Evolutionary conservation across 2,797 vertebrate species (phyloP), one percentile per base, ranked within the genome.

Genomic region (Streptopelia turtur): DNA sequence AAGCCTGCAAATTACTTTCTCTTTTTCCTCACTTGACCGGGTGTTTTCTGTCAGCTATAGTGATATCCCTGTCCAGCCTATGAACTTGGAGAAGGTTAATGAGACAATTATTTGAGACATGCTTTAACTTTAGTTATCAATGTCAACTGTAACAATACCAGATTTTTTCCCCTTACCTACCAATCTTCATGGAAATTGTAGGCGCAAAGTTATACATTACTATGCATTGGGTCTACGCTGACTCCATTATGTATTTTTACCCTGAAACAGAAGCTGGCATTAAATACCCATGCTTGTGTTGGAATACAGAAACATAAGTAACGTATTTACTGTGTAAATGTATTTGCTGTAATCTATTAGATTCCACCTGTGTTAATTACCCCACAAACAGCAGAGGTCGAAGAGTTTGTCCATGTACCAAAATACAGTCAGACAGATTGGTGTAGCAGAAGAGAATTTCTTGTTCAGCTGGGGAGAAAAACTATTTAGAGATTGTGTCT

Each of bases 131-230:
- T 23, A 66, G 24, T 49, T 84, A 64, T 9, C 35, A 53, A 83
- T 0, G 0, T 37, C 10, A 77, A 6, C 16, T 45, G 23, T 60
- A 76, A 41, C 31, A 57, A 17, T 45, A 66, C 23, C n/a, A 81
- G 25, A 78, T 75, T 85, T 85, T 43, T 88, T 9, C 21, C 9
- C 13, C 4, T 68, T 60, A 31, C 15, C 16, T 24, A 81, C 12
- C 13, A 90, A 21, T 56, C 35, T 70, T 24, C 27, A 41, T 13
- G 17, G 53, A 93, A 94, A 78, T 37, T 45, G 27, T 39, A 68
- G 17, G 12, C 1, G 1, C 39, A 75, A 70, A 77, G 10, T 18
- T 37, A 23, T 18, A 77, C 60, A 80, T 33, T 25, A 7, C 9
- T 55, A 6, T 33, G 13, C 4, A 25, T 56, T 72, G 31, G 5